phyloP scores from a whole-genome alignment of 2,888 invertebrate species.

The Cryptus viduatorius region DNA sequence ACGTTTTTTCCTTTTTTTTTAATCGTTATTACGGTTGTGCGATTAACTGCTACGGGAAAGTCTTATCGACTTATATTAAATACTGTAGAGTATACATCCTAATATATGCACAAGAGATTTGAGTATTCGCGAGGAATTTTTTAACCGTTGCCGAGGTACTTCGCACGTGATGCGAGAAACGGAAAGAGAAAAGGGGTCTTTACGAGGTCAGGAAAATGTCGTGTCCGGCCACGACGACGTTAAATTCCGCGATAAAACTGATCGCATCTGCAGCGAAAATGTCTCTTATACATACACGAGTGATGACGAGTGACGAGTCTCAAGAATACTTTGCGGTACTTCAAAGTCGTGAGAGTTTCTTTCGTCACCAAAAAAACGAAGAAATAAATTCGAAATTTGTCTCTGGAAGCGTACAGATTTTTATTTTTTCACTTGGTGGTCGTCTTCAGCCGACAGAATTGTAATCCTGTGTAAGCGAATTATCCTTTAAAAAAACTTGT shows the following conservation, averaged over 20 bases:
- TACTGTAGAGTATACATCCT: no score
- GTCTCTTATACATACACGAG: no score
- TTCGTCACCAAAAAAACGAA: not conserved
- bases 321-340: not conserved
- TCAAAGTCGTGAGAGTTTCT: not conserved
- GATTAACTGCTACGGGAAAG: no score
- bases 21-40: no score
- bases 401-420: not conserved
- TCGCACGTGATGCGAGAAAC: not conserved
- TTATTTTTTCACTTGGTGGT: not conserved
- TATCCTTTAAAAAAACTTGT: not conserved
- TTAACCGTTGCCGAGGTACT: no score
- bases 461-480: slow-evolving; percentile 1
- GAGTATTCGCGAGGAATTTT: slow-evolving; percentile 12
- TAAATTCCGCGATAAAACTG: not conserved
- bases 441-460: not conserved
- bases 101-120: not conserved
- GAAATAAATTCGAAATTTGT: not conserved
- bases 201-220: slow-evolving; percentile 4
- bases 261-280: not conserved
- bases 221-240: not conserved
- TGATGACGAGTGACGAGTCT: not conserved
- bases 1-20: no score
- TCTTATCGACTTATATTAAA: no score
- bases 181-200: no score